These are phyloP conservation scores for Stenopsyche tienmushanensis DNA, from an alignment of 1,140 invertebrate species.

Conservation along the genomic window DNA sequence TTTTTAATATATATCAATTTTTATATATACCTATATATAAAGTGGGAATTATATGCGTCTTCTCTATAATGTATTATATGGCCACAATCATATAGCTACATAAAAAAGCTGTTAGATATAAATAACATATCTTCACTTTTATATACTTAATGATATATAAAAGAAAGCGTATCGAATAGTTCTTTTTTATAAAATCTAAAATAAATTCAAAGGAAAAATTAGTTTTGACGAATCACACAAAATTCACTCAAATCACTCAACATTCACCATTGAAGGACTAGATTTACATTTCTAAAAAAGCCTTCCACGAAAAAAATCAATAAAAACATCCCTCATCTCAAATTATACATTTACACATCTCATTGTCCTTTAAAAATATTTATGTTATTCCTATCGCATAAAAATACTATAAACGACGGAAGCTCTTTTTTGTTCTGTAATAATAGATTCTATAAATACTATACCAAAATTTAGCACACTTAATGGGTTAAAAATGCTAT, in stretches of 20 bases:
- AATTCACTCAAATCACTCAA: conserved; percentile 5
- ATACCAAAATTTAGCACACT: no score
- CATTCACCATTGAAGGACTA: conserved; percentile 32
- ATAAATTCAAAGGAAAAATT: conserved; percentile 12
- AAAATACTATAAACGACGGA: no score
- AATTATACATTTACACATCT: no score
- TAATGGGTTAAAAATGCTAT: no score
- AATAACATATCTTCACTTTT: conserved; percentile 36
- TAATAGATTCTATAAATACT: no score
- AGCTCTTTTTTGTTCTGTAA: no score
- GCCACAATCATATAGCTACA: neutral
- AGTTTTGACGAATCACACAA: conserved; percentile 2
- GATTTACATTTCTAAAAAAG: conserved; percentile 32
- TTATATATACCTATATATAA: neutral
- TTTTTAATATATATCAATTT: neutral
- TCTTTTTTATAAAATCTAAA: conserved; percentile 8
- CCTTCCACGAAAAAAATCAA: conserved; percentile 21
- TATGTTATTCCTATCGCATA: no score
- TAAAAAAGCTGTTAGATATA: conserved; percentile 7
- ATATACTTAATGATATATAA: conserved; percentile 38
- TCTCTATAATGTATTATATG: conserved; percentile 8
- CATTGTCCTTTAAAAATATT: no score
- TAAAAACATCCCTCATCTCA: conserved; percentile 5
- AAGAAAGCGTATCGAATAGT: conserved; percentile 35
- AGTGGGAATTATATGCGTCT: no score